phyloP scores from a whole-genome alignment of 1,140 invertebrate species.

The Bombus haemorrhoidalis region DNA sequence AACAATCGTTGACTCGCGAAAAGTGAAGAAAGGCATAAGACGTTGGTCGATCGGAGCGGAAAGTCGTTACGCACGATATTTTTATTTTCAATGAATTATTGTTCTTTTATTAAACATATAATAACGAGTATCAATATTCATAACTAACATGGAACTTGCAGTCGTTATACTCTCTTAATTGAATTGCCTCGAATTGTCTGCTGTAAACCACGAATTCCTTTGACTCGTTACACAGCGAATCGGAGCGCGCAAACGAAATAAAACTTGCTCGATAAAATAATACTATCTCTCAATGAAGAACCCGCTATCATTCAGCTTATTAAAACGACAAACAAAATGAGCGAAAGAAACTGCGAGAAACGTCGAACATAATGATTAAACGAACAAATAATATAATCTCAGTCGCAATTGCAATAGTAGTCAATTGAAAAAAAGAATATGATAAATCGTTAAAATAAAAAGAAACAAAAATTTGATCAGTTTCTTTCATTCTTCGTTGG shows the following conservation, averaged over 20 bases:
- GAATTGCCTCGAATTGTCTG: background rate
- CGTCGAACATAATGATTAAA: background rate
- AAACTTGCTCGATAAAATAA: background rate
- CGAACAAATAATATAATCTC: conserved; percentile 1
- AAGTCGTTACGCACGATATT: background rate
- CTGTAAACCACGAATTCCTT: background rate
- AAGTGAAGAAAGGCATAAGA: background rate
- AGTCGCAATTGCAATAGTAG: background rate
- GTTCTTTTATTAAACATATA: conserved; percentile 65
- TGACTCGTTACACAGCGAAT: background rate
- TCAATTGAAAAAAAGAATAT: background rate
- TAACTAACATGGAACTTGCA: conserved; percentile 57
- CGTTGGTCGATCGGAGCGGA: conserved; percentile 7
- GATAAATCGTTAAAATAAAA: background rate
- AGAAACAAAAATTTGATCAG: background rate
- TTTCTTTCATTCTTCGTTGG: background rate
- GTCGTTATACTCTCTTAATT: conserved; percentile 26
- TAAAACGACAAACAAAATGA: background rate
- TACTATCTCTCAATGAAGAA: background rate
- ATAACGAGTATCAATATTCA: conserved; percentile 55
- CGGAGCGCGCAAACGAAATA: background rate
- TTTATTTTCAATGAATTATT: conserved; percentile 8
- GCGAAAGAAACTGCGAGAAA: background rate
- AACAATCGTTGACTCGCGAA: background rate
- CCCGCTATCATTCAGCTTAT: no score